phyloP scores from a whole-genome alignment of 1,140 invertebrate genomes.

The Dryas iulia region DNA sequence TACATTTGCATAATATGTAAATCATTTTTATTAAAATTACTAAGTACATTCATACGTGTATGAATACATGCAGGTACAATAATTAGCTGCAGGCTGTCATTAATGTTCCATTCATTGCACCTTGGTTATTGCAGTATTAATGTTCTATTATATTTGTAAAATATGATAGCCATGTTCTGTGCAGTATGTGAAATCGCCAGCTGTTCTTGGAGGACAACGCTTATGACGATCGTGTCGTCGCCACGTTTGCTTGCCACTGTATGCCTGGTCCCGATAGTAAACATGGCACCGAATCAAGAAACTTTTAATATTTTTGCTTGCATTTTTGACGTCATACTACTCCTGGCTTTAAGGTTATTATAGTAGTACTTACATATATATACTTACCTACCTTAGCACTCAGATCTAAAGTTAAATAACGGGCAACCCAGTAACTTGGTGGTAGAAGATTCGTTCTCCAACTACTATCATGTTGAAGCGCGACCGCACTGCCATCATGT shows the following conservation, averaged over 20 bases:
- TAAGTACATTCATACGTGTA: background rate
- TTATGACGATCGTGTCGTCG: constrained; percentile 45
- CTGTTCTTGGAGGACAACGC: constrained; percentile 53
- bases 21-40: background rate
- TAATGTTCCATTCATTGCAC: background rate
- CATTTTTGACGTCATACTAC: constrained; percentile 40
- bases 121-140: background rate
- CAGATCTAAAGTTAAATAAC: too few relatives aligned
- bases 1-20: background rate
- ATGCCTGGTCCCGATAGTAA: constrained; percentile 50
- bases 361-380: background rate
- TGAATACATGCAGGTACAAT: background rate
- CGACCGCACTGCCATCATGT: too few relatives aligned
- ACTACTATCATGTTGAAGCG: too few relatives aligned
- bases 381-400: too few relatives aligned
- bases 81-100: background rate
- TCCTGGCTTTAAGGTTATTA: constrained; percentile 52
- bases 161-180: background rate
- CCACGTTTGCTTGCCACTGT: constrained; percentile 47
- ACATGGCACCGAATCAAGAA: constrained; percentile 51
- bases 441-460: too few relatives aligned
- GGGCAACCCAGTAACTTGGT: too few relatives aligned
- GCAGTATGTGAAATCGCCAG: constrained; percentile 68
- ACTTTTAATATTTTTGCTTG: constrained; percentile 53
- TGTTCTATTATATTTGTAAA: background rate